A percentile compares a stretch with the other conserved stretches of the same genome.
Conservation (phyloP, 30 jellyfish, hydroid and myxozoan genomes). For the Cassiopea xamachana region DNA sequence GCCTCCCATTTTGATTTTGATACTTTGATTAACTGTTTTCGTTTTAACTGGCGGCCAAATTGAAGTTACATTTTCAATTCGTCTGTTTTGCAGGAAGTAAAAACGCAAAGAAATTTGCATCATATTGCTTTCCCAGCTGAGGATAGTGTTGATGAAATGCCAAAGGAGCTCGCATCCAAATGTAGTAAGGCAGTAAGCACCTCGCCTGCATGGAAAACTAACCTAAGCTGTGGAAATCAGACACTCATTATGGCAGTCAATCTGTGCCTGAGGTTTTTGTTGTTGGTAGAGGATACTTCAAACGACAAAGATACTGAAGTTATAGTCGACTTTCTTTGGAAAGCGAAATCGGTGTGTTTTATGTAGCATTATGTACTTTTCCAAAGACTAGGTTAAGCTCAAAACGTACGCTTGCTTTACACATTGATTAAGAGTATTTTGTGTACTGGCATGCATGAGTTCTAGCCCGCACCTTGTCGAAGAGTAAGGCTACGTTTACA, state of each 20-base stretch:
- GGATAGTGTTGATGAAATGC: not conserved
- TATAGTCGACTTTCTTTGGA: not conserved
- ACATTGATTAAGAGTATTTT: no score
- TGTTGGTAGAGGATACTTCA: not conserved
- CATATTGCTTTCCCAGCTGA: not conserved
- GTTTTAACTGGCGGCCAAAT: no score
- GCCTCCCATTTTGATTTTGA: no score
- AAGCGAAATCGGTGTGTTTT: not conserved
- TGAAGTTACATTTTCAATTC: no score
- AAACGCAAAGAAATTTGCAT: not conserved
- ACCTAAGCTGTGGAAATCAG: not conserved
- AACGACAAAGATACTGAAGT: not conserved
- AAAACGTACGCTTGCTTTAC: no score
- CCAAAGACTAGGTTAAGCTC: no score
- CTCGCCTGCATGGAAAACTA: not conserved
- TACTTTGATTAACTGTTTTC: no score
- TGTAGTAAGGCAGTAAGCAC: not conserved
- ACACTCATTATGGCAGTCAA: not conserved
- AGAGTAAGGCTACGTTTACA: no score
- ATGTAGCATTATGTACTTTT: not conserved
- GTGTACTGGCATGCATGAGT: no score
- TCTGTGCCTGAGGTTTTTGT: not conserved
- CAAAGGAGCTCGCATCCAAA: not conserved
- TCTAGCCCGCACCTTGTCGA: no score
- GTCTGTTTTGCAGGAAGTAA: not conserved